Conservation (phyloP, 2,888 invertebrate species). For the Cepaea hortensis region DNA sequence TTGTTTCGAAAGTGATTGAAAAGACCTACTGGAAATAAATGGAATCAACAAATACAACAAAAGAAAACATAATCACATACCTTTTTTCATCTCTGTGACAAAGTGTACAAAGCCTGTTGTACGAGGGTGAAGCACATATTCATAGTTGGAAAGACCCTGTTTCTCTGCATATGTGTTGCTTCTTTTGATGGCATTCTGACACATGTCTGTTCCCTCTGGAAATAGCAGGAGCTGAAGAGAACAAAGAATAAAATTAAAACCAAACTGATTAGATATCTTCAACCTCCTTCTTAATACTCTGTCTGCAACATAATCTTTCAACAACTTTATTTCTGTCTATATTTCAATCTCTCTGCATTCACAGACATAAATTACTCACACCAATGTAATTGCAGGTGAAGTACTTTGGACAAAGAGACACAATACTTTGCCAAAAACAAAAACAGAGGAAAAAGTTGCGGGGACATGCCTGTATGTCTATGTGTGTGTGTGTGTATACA, state of each 20-base stretch:
- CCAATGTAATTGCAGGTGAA: no score
- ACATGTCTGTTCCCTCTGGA: slow-evolving; percentile 92
- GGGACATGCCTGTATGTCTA: no score
- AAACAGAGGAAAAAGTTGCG: neutral
- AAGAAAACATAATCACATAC: slow-evolving; percentile 65
- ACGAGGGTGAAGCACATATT: slow-evolving; percentile 89
- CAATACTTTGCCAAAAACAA: neutral
- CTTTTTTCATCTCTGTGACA: slow-evolving; percentile 78
- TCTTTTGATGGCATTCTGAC: slow-evolving; percentile 82
- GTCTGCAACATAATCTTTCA: no score
- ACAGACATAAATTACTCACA: no score
- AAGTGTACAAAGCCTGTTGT: slow-evolving; percentile 84
- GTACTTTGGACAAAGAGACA: no score
- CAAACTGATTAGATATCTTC: no score
- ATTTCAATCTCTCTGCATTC: no score
- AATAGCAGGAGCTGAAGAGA: slow-evolving; percentile 83
- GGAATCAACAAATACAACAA: neutral
- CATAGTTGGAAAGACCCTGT: slow-evolving; percentile 82
- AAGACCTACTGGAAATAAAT: neutral
- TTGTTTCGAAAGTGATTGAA: neutral
- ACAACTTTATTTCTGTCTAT: no score
- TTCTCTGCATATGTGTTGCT: slow-evolving; percentile 85
- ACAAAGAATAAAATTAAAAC: slow-evolving; percentile 6
- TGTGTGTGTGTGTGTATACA: neutral
- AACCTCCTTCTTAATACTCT: no score